phyloP scores from a whole-genome alignment of 2,888 invertebrate genomes.

The Pemphredon lugubris region DNA sequence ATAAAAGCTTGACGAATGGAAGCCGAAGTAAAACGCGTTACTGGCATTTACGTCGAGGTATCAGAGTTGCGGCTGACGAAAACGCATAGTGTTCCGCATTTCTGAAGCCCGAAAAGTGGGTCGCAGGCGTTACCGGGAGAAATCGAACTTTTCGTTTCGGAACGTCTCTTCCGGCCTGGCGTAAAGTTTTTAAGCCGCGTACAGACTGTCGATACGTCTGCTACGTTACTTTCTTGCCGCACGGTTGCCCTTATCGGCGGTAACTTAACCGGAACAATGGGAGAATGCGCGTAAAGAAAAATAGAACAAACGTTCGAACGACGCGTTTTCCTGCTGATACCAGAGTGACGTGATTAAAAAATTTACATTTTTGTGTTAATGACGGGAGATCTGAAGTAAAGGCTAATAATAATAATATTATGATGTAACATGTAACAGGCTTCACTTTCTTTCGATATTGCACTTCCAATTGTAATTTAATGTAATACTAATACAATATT shows the following conservation, averaged over 20 bases:
- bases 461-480: too few relatives aligned
- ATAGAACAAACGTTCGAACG: background rate
- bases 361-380: too few relatives aligned
- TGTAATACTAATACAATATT: too few relatives aligned
- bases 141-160: constrained; percentile 54
- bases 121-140: constrained; percentile 39
- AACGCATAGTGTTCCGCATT: constrained; percentile 12
- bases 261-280: background rate
- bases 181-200: constrained; percentile 50
- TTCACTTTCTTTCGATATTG: too few relatives aligned
- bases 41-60: constrained; percentile 11
- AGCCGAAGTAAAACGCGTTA: constrained; percentile 29
- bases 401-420: too few relatives aligned
- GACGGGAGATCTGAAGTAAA: too few relatives aligned
- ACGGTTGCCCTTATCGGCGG: background rate
- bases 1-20: constrained; percentile 34
- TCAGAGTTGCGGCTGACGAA: constrained; percentile 1
- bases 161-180: constrained; percentile 29
- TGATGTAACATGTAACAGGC: too few relatives aligned
- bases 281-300: background rate
- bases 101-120: constrained; percentile 42
- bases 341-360: too few relatives aligned
- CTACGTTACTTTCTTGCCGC: background rate
- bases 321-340: too few relatives aligned
- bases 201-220: constrained; percentile 45